Evolutionary conservation across 2,113 vertebrate species (phyloP), one percentile per base, ranked within the genome.

Genomic region (Oncorhynchus masou): DNA sequence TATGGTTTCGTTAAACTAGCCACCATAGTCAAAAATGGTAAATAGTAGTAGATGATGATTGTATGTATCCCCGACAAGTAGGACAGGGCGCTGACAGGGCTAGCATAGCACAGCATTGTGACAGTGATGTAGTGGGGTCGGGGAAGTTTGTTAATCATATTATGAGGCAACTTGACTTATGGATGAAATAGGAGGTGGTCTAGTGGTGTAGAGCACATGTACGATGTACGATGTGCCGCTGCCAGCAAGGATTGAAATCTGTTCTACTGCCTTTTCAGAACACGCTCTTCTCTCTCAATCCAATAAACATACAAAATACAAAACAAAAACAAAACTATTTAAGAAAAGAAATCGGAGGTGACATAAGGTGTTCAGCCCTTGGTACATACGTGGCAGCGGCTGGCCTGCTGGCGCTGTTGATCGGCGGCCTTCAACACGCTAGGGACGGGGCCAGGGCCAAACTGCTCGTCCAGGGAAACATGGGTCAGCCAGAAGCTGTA

Each of bases 401-500:
- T 95, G 83, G 91, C 79, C 73, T 49, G 94, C 64, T 45, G 88
- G 29, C 95, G 92, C 81, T 96, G 95, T 78, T 92, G 85, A 5
- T 92, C 91, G 3, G 85, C 85, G 3, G 94, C 90, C 39, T 45
- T 45, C 39, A 45, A 88, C 77, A 91, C 95, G 74, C 81, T 86
- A 9, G 93, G 82, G 1, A 65, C 6, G 0, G 39, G 39, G 93
- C 90, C 4, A 74, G 77, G 39, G 39, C 39, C 39, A 45, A 45
- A 45, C 8, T 83, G 31, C 39, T 79, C 82, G 15, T 86, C 85
- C 0, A 81, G 76, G 24, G 25, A 74, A 68, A 96, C 92, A 0
- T 90, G 88, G 0, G 94, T 95, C 71, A 97, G 83, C 96, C 96
- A 97, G 91, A 96, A 96, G 71, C 96, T 97, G 81, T 96, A 95